Evolutionary conservation across 2,797 vertebrate species (phyloP).

Genomic region (Liparis tanakae): DNA sequence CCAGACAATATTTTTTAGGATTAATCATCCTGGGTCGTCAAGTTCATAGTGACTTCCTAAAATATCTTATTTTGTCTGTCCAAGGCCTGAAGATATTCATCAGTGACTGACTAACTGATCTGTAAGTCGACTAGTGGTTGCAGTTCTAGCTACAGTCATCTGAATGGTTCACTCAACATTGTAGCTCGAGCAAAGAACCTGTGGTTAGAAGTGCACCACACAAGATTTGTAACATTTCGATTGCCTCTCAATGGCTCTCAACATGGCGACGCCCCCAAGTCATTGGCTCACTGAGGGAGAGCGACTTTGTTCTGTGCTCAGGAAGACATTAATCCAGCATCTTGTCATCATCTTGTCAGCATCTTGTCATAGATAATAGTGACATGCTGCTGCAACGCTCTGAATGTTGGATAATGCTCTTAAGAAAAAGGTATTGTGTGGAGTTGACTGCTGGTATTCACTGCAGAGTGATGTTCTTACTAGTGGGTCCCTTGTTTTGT

Average conservation of each 20-base stretch:
- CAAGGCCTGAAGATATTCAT: not conserved
- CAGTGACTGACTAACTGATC: too few species aligned
- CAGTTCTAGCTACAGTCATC: not conserved
- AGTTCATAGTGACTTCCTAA: not conserved
- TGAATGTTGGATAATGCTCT: too few species aligned
- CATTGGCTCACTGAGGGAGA: too few species aligned
- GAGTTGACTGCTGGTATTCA: not conserved
- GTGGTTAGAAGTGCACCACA: not conserved
- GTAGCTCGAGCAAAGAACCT: not conserved
- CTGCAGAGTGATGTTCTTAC: not conserved
- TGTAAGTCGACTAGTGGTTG: not conserved
- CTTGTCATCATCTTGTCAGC: too few species aligned
- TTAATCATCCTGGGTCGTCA: not conserved
- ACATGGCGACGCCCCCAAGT: too few species aligned
- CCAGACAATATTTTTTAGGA: not conserved
- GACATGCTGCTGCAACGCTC: not conserved
- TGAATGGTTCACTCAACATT: not conserved
- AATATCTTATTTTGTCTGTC: not conserved
- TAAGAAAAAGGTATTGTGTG: not conserved
- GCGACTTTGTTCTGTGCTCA: too few species aligned
- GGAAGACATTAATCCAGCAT: not conserved
- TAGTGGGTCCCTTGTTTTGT: not conserved
- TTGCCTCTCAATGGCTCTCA: too few species aligned
- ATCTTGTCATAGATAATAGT: not conserved
- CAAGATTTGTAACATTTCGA: too few species aligned